Conservation (phyloP, 1,140 invertebrate species). For the Phymastichus coffea region DNA sequence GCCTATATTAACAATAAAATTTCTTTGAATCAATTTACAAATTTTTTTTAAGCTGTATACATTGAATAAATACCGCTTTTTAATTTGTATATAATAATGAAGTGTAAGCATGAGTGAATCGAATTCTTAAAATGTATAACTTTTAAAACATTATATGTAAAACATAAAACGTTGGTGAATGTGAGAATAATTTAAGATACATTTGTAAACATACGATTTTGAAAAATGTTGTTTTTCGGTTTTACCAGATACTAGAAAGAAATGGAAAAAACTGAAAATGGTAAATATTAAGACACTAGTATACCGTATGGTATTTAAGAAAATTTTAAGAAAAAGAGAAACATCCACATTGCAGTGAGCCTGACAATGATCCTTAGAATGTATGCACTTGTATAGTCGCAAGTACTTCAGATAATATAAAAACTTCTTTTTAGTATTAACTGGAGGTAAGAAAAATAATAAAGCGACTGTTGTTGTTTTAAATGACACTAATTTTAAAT, state of each 20-base stretch:
- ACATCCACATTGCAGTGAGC: not conserved
- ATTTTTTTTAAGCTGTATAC: no score
- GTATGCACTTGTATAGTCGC: not conserved
- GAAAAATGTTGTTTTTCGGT: not conserved
- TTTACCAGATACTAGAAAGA: not conserved
- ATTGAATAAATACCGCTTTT: not conserved
- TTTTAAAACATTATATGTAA: not conserved
- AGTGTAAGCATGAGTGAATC: not conserved
- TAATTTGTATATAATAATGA: not conserved
- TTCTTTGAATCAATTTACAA: no score
- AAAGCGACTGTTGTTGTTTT: constrained; percentile 14
- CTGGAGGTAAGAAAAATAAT: constrained; percentile 3
- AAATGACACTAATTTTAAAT: no score
- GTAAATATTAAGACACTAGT: not conserved
- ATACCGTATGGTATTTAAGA: not conserved
- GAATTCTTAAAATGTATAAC: not conserved
- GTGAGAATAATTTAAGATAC: not conserved
- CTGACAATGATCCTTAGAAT: no score
- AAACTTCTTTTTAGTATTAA: constrained; percentile 2
- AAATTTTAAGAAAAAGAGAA: not conserved
- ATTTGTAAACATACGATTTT: constrained; percentile 6
- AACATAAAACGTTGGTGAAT: not conserved
- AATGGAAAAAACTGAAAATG: not conserved
- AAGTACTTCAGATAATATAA: not conserved
- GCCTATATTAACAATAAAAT: no score